Evolutionary conservation across 2,797 vertebrate species (phyloP).

Genomic region (Macropus fuliginosus): DNA sequence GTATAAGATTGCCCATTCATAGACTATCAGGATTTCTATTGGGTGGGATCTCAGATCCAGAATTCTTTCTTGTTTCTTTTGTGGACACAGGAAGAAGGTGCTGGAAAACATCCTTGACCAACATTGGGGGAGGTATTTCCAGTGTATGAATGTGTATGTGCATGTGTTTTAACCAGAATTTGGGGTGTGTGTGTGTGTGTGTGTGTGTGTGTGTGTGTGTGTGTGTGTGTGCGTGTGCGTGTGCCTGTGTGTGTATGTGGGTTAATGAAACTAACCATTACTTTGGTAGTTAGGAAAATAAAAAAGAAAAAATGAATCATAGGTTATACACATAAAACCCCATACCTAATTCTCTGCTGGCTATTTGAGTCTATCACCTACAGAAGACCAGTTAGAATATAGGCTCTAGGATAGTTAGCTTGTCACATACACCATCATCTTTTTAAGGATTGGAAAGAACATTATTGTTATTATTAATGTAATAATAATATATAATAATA

Average conservation of each 20-base stretch:
- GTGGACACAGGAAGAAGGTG: constrained; percentile 28
- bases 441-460: constrained; percentile 49
- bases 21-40: constrained; percentile 6
- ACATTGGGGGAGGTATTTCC: constrained; percentile 33
- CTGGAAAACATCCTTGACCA: constrained; percentile 18
- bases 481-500: too few species aligned
- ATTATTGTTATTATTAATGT: too few species aligned
- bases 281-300: constrained; percentile 31
- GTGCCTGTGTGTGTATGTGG: not conserved
- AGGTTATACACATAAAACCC: constrained; percentile 3
- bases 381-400: constrained; percentile 39
- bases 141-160: not conserved
- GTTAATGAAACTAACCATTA: constrained; percentile 36
- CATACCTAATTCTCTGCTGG: constrained; percentile 22
- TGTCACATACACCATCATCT: constrained; percentile 45
- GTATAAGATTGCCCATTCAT: constrained; percentile 12
- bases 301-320: not conserved
- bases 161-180: too few species aligned
- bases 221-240: not conserved
- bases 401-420: constrained; percentile 28
- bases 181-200: not conserved
- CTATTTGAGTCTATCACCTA: not conserved
- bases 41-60: constrained; percentile 26
- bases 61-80: constrained; percentile 29
- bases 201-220: not conserved